Evolutionary conservation across 2,113 vertebrate species (phyloP), one percentile per base, ranked within the genome.

Genomic region (Hydrolagus affinis): DNA sequence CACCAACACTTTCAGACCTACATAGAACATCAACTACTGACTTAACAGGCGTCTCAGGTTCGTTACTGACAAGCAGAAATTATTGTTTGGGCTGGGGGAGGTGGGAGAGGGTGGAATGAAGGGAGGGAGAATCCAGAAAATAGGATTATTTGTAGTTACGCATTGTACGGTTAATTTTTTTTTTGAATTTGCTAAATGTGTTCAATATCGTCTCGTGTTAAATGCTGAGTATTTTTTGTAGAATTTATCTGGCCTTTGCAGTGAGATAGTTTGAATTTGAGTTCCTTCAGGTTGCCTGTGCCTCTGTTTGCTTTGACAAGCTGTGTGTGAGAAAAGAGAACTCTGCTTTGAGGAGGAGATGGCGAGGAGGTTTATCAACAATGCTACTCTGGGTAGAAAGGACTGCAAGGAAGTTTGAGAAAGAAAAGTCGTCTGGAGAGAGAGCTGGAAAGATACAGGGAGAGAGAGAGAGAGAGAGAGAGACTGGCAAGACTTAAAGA

Each of bases 241-340:
- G 17, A 0, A 25, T 80, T 80, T 44, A 59, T 59, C 44, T 23
- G 14, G 19, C 75, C 14, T n/a, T 30, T 74, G 32, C 28, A 25
- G n/a, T 30, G 44, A 44, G 44, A 28, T n/a, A 80, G 8, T 9
- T 60, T 62, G 15, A 56, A 25, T 17, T 64, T 68, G 0, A 21
- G 17, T 75, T 75, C 30, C 17, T 19, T 17, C 56, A 8, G 70
- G 57, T 78, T 62, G 62, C 21, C 2, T 56, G 14, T 12, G 21
- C 10, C 15, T 66, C n/a, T 25, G 60, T 3, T 80, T 44, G 1
- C 44, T 44, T 44, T 68, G 25, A 32, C 4, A 8, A 11, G 77
- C 77, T 66, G 66, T 83, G 66, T 66, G 66, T 83, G 66, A 83
- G 44, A 44, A 83, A 64, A 64, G 78, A 66, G 78, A 83, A 83